Evolutionary conservation across 2,797 vertebrate species (phyloP).

Genomic region (Parauchenoglanis ngamensis): DNA sequence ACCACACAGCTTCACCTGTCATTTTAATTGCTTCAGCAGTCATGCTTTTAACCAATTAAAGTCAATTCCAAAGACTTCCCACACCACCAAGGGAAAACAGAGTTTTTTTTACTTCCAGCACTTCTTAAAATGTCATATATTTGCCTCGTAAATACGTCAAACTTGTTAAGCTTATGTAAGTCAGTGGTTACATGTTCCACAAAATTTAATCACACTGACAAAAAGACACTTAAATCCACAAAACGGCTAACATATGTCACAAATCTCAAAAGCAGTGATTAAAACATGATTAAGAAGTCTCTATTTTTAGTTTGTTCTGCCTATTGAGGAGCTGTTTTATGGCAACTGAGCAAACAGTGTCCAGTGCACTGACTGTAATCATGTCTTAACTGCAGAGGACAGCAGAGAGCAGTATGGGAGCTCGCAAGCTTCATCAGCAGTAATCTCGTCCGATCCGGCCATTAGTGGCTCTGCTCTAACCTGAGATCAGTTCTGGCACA

Average conservation of each 20-base stretch:
- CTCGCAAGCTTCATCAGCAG: slow-evolving; percentile 22
- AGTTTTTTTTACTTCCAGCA: slow-evolving; percentile 2
- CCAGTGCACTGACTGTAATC: slow-evolving; percentile 32
- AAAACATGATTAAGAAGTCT: slow-evolving; percentile 1
- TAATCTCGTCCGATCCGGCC: slow-evolving; percentile 47
- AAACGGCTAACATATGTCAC: not conserved
- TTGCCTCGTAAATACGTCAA: slow-evolving; percentile 27
- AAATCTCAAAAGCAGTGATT: slow-evolving; percentile 25
- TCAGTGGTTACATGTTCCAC: slow-evolving; percentile 2
- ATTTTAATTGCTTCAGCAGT: slow-evolving; percentile 76
- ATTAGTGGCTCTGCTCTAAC: slow-evolving; percentile 47
- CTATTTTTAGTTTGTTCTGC: not conserved
- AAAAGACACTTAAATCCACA: slow-evolving; percentile 17
- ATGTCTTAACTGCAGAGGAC: slow-evolving; percentile 61
- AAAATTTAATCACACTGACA: not conserved
- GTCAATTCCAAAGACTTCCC: slow-evolving; percentile 59
- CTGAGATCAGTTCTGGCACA: slow-evolving; percentile 42
- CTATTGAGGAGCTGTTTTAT: not conserved
- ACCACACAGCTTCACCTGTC: slow-evolving; percentile 73
- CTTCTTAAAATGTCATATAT: slow-evolving; percentile 25
- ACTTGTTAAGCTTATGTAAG: slow-evolving; percentile 26
- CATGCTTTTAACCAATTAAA: slow-evolving; percentile 75
- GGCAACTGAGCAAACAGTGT: slow-evolving; percentile 9
- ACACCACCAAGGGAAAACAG: slow-evolving; percentile 17
- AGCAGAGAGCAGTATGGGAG: slow-evolving; percentile 62